A percentile compares a stretch with the other conserved stretches of the same genome.
These are phyloP conservation scores for Pristionchus arcanus DNA, from an alignment of 2,888 invertebrate genomes.

Conservation along the genomic window DNA sequence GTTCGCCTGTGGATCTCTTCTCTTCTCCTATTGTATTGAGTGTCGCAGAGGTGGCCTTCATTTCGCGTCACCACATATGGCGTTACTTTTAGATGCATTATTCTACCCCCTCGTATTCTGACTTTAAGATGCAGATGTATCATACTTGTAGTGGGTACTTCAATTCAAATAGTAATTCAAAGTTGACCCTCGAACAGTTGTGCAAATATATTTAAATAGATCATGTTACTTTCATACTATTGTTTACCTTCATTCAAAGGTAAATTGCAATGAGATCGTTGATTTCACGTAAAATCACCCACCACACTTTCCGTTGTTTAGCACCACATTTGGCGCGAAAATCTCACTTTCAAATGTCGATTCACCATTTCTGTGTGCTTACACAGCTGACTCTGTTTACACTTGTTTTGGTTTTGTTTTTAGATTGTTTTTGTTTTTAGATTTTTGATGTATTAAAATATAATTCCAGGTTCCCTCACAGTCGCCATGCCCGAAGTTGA, in stretches of 20 bases:
- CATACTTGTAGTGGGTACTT: no score
- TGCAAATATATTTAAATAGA: no score
- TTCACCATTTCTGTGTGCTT: neutral
- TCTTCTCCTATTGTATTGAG: neutral
- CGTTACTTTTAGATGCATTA: no score
- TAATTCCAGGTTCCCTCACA: neutral
- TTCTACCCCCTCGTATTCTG: no score
- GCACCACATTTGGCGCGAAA: constrained; percentile 7
- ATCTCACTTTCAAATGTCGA: neutral
- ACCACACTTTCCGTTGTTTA: constrained; percentile 27
- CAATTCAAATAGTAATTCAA: no score
- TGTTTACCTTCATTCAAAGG: neutral
- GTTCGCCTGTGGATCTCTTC: neutral
- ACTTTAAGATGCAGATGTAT: neutral
- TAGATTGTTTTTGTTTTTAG: neutral
- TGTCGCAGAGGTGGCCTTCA: neutral
- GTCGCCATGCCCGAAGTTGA: constrained; percentile 25
- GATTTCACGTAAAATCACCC: neutral
- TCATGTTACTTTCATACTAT: neutral
- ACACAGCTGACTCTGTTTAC: neutral
- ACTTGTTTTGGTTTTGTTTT: neutral
- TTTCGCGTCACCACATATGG: no score
- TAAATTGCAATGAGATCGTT: neutral
- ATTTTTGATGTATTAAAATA: neutral
- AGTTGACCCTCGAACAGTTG: no score